Base-by-base conservation (phyloP, 2,888 invertebrate genomes). In the Thereva unica region DNA sequence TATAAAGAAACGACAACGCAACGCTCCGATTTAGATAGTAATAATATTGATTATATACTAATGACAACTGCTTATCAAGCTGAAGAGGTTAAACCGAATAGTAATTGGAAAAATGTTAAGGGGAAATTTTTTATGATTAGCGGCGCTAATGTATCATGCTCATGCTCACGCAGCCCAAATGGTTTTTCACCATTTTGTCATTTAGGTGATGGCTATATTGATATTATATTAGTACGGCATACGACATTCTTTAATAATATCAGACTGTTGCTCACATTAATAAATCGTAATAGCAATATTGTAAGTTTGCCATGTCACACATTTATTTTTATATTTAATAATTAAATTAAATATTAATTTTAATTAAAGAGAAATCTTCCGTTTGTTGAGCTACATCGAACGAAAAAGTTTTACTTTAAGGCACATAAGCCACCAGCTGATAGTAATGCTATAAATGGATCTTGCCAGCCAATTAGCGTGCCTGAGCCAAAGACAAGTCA, bases 101-200 rank as follows among this genome's bases (percentile, higher is more conserved):
- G 66, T 35, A 75, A 76, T 66, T 86, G 85, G 86, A 82, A 85
- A 71, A 86, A 85, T 9, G 83, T 92, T 9, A 83, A 84, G 67
- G 92, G 92, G 0, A 87, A 85, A 77, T 91, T 88, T 78, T 87
- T 90, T 73, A 90, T 90, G 84, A 86, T 93, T 10, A 91, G 89
- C 73, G 87, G 89, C 56, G 89, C 90, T 34, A 89, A 90, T 74
- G 87, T 91, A 54, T 88, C 89, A 47, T 92, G 92, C 76, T 86
- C 89, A 37, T 92, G 92, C 77, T 83, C 85, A 12, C 84, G 89
- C 70, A 87, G 88, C 74, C 91, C 90, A 1, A 85, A 87, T 75
- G 93, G 93, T 53, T 87, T 91, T 73, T 89, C 92, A 52, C 91
- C 90, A 1, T 87, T 85, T 73, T 88, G 89, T 76, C 92, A 93